These are phyloP conservation scores for Parazoanthus swiftii DNA, from an alignment of 92 coral and sea anemone species.

Conservation along the genomic window DNA sequence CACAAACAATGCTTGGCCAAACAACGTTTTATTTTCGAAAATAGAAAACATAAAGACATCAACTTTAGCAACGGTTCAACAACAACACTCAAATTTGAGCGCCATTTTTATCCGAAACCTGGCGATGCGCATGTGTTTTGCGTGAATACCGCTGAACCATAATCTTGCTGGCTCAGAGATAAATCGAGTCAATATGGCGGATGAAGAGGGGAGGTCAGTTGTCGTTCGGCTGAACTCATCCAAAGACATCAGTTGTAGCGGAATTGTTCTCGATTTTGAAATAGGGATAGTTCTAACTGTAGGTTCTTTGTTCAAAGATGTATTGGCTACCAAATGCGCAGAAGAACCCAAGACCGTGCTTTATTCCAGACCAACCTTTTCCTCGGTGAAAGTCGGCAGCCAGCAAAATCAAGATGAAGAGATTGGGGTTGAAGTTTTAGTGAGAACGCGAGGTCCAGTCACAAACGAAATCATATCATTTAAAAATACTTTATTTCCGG, in stretches of 20 bases:
- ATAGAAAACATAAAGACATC: neutral
- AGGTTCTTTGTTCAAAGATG: constrained; percentile 62
- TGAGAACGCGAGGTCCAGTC: constrained; percentile 4
- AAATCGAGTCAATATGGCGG: constrained; percentile 60
- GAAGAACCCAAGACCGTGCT: constrained; percentile 10
- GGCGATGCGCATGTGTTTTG: neutral
- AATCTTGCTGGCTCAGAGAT: constrained; percentile 26
- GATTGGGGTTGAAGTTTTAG: constrained; percentile 42
- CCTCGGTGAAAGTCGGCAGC: neutral
- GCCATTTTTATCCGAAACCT: constrained; percentile 32
- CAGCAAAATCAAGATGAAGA: neutral
- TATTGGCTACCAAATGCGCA: neutral
- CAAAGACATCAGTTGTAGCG: constrained; percentile 70
- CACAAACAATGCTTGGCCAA: neutral
- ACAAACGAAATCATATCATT: constrained; percentile 15
- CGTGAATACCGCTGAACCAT: constrained; percentile 4
- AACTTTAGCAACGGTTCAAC: constrained; percentile 31
- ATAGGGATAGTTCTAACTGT: constrained; percentile 69
- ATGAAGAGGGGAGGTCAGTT: constrained; percentile 45
- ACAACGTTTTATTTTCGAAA: constrained; percentile 7
- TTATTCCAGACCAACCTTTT: neutral
- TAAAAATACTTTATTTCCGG: constrained; percentile 47
- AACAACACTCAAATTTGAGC: constrained; percentile 39
- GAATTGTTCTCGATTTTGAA: constrained; percentile 59
- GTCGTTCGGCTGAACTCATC: constrained; percentile 40